Evolutionary conservation across 2,113 vertebrate species (phyloP), one percentile per base, ranked within the genome.

Genomic region (Microcebus griseorufus): DNA sequence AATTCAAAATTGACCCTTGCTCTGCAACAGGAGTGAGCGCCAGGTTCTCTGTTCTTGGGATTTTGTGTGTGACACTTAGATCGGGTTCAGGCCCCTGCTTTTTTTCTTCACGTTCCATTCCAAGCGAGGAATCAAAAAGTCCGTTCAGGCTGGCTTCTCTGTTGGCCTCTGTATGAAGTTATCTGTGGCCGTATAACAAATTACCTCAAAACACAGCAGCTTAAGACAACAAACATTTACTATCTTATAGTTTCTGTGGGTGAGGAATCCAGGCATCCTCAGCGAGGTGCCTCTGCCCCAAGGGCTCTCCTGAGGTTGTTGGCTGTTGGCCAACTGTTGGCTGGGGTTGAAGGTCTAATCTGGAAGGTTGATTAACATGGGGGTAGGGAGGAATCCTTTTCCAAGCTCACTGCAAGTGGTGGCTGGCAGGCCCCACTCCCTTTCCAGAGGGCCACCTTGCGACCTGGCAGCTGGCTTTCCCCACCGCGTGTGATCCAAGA

Each of bases 1-100:
- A 95, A 88, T 53, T 69, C 67, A 85, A 87, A 79, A 73, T 72
- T 94, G 91, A 94, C 82, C 73, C 88, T 73, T 93, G 81, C 27
- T 92, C 73, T 75, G 81, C 45, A 76, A 55, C 85, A 79, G 58
- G 51, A 45, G 32, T 72, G 25, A 64, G 17, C 45, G 45, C 32
- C 48, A 5, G 37, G 16, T 11, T 78, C 70, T 85, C 48, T 81
- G 18, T 78, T 48, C 32, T 96, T 58, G 48, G 73, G 76, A 58
- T 70, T 64, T 64, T 72, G 32, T 51, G 25, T 85, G 18, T 55
- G 64, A 20, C 18, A 14, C 72, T 91, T 29, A 53, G 29, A 55
- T 95, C 84, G 90, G 42, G 3, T 48, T 90, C 16, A 29, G 53
- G 25, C 16, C 45, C n/a, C 82, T 82, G 39, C 6, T 20, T 95